phyloP scores from a whole-genome alignment of 2,113 vertebrate species.

The Hydrolagus affinis region DNA sequence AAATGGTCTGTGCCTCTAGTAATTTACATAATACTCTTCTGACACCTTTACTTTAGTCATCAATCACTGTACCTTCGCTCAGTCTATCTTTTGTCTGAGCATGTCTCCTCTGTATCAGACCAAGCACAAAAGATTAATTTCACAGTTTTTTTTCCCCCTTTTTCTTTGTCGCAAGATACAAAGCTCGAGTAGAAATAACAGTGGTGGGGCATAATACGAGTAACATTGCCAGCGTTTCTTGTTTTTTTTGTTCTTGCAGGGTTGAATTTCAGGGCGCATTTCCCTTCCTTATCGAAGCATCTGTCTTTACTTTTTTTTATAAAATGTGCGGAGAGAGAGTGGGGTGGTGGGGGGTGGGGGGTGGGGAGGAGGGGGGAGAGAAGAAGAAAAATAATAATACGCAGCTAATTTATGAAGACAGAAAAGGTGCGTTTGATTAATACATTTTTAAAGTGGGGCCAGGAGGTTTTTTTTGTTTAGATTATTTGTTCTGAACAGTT shows the following conservation, averaged over 20 bases:
- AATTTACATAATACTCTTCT: slow-evolving; percentile 99
- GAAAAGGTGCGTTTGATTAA: background rate
- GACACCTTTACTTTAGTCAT: slow-evolving; percentile 99
- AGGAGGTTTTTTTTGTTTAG: too few relatives aligned
- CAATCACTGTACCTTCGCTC: slow-evolving; percentile 97
- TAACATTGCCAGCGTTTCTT: slow-evolving; percentile 94
- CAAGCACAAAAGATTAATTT: slow-evolving; percentile 99
- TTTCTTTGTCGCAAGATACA: slow-evolving; percentile 92
- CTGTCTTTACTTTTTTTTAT: slow-evolving; percentile 72
- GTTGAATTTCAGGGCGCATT: slow-evolving; percentile 82
- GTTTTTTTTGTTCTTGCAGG: slow-evolving; percentile 72
- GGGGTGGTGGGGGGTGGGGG: too few relatives aligned
- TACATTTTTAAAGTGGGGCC: background rate
- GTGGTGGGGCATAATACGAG: slow-evolving; percentile 95
- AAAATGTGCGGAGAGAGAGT: too few relatives aligned
- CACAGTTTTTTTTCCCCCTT: slow-evolving; percentile 83
- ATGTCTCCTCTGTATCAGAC: slow-evolving; percentile 97
- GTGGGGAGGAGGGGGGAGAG: too few relatives aligned
- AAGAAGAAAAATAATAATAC: background rate
- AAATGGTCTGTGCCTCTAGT: slow-evolving; percentile 93
- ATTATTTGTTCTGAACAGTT: background rate
- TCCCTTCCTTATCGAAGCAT: slow-evolving; percentile 57
- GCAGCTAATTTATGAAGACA: background rate
- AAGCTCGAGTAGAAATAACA: slow-evolving; percentile 95
- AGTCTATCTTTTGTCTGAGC: slow-evolving; percentile 98